Evolutionary conservation across 1,140 invertebrate genomes (phyloP), one percentile per base, ranked within the genome.

Genomic region (Zaprionus davidi): DNA sequence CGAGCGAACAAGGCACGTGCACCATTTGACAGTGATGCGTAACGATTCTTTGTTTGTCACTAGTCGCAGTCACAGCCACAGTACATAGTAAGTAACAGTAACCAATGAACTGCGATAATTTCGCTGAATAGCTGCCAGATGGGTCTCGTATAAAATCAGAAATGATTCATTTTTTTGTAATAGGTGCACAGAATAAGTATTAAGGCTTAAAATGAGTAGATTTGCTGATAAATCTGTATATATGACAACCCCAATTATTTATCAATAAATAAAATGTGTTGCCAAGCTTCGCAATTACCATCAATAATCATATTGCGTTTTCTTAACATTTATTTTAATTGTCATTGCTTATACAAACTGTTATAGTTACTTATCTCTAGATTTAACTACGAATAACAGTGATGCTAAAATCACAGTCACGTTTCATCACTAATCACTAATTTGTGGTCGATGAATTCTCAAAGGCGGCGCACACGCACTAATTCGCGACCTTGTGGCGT

Each of bases 401-500:
- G n/a, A 56, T 26, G 53, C 26, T 26, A 56, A 58, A 38, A 31
- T 58, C 31, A 11, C 56, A 58, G 53, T 56, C 24, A 28, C 13
- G 7, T 6, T 28, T 49, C 59, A 76, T 5, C 53, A 15, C 71
- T 70, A 66, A 78, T 5, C 53, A 20, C 71, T 76, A 58, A 20
- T 55, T 68, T 69, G 20, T 9, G 46, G 41, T 58, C 59, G 65
- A 36, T 28, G 49, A 41, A n/a, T 51, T 22, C 36, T 22, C 36
- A 44, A 76, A 51, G 65, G 76, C 71, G 71, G 51, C 60, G 59
- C 67, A 73, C 55, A 51, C 74, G 56, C 74, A 81, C 63, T 75
- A 22, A 34, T 38, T 31, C 28, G 26, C 63, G 82, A 86, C 82
- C 82, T 86, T 86, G 79, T 69, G 66, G 77, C 66, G 69, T 82